Conservation (phyloP, 1,140 invertebrate genomes). For the Gonatopus flavifemur region DNA sequence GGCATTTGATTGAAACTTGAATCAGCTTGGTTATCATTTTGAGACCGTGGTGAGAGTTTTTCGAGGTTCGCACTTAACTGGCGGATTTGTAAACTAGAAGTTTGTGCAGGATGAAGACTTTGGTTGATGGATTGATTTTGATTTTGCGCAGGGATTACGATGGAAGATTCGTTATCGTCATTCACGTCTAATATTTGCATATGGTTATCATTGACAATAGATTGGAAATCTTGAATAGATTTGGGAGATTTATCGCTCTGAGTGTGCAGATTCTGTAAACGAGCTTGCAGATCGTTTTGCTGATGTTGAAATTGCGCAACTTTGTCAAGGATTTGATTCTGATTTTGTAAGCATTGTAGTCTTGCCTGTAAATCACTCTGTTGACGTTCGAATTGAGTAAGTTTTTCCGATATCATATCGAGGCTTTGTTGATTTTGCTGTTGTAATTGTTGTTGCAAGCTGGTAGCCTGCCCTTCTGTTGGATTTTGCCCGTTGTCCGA, state of each 20-base stretch:
- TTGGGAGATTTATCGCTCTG: slow-evolving; percentile 43
- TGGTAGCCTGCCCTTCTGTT: slow-evolving; percentile 23
- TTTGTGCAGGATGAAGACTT: slow-evolving; percentile 26
- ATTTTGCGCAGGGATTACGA: slow-evolving; percentile 27
- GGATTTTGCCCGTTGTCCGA: slow-evolving; percentile 16
- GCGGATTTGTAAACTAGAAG: slow-evolving; percentile 33
- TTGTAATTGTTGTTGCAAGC: slow-evolving; percentile 30
- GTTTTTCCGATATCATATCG: slow-evolving; percentile 51
- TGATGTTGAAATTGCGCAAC: slow-evolving; percentile 51
- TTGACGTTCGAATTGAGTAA: slow-evolving; percentile 52
- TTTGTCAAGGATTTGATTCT: slow-evolving; percentile 55
- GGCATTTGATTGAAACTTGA: slow-evolving; percentile 43
- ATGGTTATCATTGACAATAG: too few relatives aligned
- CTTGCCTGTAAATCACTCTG: slow-evolving; percentile 53
- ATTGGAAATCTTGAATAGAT: slow-evolving; percentile 30
- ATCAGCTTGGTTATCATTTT: slow-evolving; percentile 35
- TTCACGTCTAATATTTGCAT: too few relatives aligned
- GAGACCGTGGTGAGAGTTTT: slow-evolving; percentile 46
- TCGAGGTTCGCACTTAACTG: slow-evolving; percentile 43
- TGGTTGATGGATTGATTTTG: slow-evolving; percentile 41
- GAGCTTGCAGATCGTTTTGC: slow-evolving; percentile 45
- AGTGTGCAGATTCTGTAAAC: slow-evolving; percentile 45
- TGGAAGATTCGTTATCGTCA: too few relatives aligned
- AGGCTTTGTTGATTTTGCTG: slow-evolving; percentile 53
- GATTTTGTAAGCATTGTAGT: slow-evolving; percentile 52